Base-by-base conservation (phyloP, 2,888 invertebrate genomes). In the Saturnia japonica region DNA sequence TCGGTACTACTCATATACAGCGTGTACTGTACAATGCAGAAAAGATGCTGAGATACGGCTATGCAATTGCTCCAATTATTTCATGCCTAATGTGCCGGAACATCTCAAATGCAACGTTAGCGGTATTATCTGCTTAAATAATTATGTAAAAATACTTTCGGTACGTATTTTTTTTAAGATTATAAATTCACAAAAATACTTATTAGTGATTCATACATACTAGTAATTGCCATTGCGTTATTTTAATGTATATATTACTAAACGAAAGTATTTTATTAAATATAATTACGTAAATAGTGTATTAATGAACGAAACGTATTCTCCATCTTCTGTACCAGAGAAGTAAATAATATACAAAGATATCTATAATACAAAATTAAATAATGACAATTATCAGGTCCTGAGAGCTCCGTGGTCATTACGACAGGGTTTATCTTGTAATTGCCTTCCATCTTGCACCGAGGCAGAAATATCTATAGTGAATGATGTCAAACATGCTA, bases 21-120 rank as follows among this genome's bases (percentile, higher is more conserved):
- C 96, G 0, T 97, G 97, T 80, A 95, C 95, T 9, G 96, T 96
- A 0, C 96, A 97, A 79, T 97, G 97, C 78, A 94, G 96, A 69
- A 96, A 96, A 84, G 93, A 95, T 70, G 95, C 95, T 0, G 96
- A 96, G 80, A 76, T 96, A 19, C 84, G 90, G 60, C 84, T 95
- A 11, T 97, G 97, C 81, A 95, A 95, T 76, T 97, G 97, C 84
- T 95, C 95, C 2, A 96, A 96, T 78, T 96, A 96, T 82, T 93
- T 96, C 72, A 96, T 96, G 89, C 96, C 96, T 0, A 96, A 96
- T 76, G 94, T 95, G 3, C 90, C 95, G 1, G 91, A 92, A 70
- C 78, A 86, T 71, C 77, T 89, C n/a, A 94, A 95, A 72, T 97
- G 97, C 82, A 95, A 96, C 73, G 94, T 96, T 77, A 91, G 93